Base-by-base conservation (phyloP, 1,140 invertebrate species). In the Drosophila eugracilis region DNA sequence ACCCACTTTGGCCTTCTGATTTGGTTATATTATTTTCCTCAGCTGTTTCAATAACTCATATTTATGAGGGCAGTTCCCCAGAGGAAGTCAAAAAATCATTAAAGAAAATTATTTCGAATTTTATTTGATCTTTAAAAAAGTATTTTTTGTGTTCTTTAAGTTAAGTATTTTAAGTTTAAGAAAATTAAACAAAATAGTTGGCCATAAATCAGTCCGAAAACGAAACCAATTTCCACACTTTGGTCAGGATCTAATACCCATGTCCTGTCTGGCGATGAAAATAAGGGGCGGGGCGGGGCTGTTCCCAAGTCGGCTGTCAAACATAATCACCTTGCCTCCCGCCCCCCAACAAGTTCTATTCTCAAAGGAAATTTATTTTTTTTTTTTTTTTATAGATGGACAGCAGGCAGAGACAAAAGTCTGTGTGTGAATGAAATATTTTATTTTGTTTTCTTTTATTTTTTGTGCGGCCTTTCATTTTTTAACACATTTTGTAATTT, bases 401-500 rank as follows among this genome's bases (percentile, higher is more conserved):
- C 30, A 34, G 41, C 39, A 15, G 5, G 44, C 7, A 26, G 30
- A 62, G 41, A 65, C 60, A 47, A 48, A 62, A 72, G 69, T 50
- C 59, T 53, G 52, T 58, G 57, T 88, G 81, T 78, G 75, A 78
- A 78, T 76, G 78, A 83, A 88, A 88, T 88, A 88, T 88, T 78
- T 88, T 83, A 88, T 83, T 88, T 86, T 62, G 44, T 19, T 55
- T 69, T 19, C 50, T 69, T 58, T 28, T 49, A 14, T 34, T 37
- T 5, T 24, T 26, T 3, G 4, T 24, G 22, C 19, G 28, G 6
- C 24, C 26, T 32, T 60, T 60, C 30, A 47, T 69, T 86, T 88
- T 81, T 86, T 78, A 86, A 78, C 83, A 72, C 74, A 78, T 86
- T 88, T 81, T 88, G 83, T 88, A 88, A 88, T 86, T 86, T 86